phyloP scores from a whole-genome alignment of 2,888 invertebrate genomes.

The Rhimphoctona megacephalus region DNA sequence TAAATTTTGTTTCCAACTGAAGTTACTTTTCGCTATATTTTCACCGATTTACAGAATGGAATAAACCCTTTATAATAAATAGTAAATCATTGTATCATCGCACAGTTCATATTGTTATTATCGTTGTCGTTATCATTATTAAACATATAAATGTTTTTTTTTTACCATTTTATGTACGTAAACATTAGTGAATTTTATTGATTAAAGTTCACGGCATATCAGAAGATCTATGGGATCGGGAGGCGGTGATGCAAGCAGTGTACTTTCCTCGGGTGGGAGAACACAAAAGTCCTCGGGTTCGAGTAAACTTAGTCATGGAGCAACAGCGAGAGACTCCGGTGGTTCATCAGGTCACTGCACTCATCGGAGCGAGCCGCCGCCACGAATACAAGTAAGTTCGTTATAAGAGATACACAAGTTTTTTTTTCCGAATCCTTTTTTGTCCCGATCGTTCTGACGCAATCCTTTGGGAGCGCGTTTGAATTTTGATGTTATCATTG shows the following conservation, averaged over 20 bases:
- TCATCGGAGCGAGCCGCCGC: slow-evolving; percentile 91
- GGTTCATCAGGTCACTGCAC: slow-evolving; percentile 94
- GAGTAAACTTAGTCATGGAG: slow-evolving; percentile 83
- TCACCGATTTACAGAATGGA: neutral
- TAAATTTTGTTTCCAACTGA: neutral
- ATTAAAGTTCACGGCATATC: slow-evolving; percentile 80
- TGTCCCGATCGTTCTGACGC: neutral
- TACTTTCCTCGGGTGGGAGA: slow-evolving; percentile 84
- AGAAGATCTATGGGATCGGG: slow-evolving; percentile 82
- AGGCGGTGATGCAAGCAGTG: slow-evolving; percentile 83
- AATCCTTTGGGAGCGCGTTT: neutral
- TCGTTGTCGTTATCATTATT: too few species aligned
- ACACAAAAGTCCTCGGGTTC: slow-evolving; percentile 86
- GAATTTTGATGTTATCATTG: neutral
- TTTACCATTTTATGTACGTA: too few species aligned
- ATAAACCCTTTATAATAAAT: neutral
- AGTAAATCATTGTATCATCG: neutral
- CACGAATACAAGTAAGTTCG: slow-evolving; percentile 80
- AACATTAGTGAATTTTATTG: slow-evolving; percentile 1
- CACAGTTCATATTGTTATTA: neutral
- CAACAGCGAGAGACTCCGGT: slow-evolving; percentile 89
- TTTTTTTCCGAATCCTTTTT: neutral
- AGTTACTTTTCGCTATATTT: neutral
- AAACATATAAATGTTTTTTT: neutral
- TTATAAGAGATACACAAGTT: neutral